Conservation (phyloP, 2,113 vertebrate genomes). For the Nannobrachium achirus region DNA sequence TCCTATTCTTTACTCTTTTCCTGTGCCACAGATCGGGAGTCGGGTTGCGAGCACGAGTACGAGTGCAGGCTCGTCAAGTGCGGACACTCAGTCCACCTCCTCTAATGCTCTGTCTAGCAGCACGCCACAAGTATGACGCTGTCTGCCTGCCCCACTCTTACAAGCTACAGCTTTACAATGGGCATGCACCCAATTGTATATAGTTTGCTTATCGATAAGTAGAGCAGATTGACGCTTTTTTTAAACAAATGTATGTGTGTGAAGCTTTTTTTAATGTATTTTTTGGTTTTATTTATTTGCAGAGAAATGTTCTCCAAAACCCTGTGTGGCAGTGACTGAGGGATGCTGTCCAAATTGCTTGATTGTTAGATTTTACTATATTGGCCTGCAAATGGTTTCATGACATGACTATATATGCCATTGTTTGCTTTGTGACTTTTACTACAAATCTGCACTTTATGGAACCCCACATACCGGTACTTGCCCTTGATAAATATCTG, state of each 20-base stretch:
- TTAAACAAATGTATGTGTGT: neutral
- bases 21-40: conserved; percentile 94
- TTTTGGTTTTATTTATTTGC: neutral
- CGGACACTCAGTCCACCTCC: conserved; percentile 91
- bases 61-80: conserved; percentile 86
- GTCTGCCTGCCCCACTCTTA: conserved; percentile 78
- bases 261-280: neutral
- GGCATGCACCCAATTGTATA: conserved; percentile 40
- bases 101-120: conserved; percentile 93
- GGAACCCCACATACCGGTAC: neutral
- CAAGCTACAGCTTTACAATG: conserved; percentile 35
- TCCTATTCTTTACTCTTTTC: conserved; percentile 68
- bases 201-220: conserved; percentile 15
- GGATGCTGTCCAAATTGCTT: neutral
- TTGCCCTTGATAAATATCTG: no score
- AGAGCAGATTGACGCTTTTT: conserved; percentile 5
- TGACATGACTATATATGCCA: neutral
- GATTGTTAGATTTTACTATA: neutral
- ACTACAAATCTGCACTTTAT: conserved; percentile 29
- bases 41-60: conserved; percentile 90
- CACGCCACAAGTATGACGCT: conserved; percentile 91
- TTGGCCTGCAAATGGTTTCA: neutral
- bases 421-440: conserved; percentile 17
- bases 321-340: neutral
- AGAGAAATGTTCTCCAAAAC: neutral